Evolutionary conservation across 2,113 vertebrate species (phyloP).

Genomic region (Athene cunicularia): DNA sequence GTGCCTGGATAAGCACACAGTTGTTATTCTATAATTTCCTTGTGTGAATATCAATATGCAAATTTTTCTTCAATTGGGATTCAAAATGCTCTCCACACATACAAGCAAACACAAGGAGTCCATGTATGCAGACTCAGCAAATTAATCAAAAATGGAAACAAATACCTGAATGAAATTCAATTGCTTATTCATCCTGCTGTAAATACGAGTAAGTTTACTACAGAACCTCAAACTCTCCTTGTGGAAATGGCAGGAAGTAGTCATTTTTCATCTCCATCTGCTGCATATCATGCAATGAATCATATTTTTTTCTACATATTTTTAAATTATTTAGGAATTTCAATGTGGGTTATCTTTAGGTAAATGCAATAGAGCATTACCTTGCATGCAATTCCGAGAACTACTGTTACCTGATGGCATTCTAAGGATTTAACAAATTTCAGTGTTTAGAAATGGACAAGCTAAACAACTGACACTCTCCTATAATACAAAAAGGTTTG

Average conservation of each 20-base stretch:
- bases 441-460: background rate
- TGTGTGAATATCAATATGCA: background rate
- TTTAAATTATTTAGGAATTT: constrained; percentile 39
- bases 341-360: background rate
- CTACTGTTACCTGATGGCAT: background rate
- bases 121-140: background rate
- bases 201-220: constrained; percentile 17
- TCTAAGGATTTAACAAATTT: background rate
- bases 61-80: background rate
- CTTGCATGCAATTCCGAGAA: background rate
- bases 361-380: background rate
- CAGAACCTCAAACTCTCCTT: background rate
- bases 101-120: background rate
- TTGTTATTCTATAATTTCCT: background rate
- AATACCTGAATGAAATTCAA: background rate
- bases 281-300: background rate
- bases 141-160: background rate
- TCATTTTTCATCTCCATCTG: background rate
- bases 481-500: background rate
- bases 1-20: background rate
- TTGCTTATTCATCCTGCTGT: background rate
- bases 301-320: background rate
- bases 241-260: background rate
- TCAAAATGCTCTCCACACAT: background rate
- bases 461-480: background rate